Conservation (phyloP, 2,797 vertebrate species). For the Alauda arvensis region DNA sequence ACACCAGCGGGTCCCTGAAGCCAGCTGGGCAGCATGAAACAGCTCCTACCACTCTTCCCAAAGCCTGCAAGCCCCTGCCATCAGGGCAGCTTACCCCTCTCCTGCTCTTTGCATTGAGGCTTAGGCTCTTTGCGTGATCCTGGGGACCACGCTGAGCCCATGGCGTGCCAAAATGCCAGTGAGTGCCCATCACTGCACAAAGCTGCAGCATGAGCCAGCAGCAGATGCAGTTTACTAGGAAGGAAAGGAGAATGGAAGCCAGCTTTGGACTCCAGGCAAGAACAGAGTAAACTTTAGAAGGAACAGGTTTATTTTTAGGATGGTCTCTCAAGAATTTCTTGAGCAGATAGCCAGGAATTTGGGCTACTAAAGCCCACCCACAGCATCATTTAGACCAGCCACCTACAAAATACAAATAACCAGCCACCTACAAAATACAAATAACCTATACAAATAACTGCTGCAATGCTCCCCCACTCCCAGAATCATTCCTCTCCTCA, state of each 20-base stretch:
- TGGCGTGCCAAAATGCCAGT: background rate
- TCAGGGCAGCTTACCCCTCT: too few relatives aligned
- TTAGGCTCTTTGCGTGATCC: accelerated
- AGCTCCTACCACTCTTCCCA: background rate
- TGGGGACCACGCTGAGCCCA: accelerated
- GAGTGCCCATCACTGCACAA: background rate
- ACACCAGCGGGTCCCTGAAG: accelerated
- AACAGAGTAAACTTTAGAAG: background rate
- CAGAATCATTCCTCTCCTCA: background rate
- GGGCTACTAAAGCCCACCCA: background rate
- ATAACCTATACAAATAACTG: background rate
- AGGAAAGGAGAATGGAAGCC: background rate
- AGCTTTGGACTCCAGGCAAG: background rate
- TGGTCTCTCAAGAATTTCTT: background rate
- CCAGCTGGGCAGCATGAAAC: background rate
- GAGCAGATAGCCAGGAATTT: background rate
- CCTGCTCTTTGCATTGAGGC: background rate
- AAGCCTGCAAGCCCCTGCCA: background rate
- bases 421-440: background rate
- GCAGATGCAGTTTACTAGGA: background rate
- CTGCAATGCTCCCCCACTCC: background rate
- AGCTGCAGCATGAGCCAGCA: background rate
- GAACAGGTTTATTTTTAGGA: constrained; percentile 23
- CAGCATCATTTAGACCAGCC: background rate
- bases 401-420: background rate